phyloP scores from a whole-genome alignment of 2,113 vertebrate species.

The Ciconia maguari region DNA sequence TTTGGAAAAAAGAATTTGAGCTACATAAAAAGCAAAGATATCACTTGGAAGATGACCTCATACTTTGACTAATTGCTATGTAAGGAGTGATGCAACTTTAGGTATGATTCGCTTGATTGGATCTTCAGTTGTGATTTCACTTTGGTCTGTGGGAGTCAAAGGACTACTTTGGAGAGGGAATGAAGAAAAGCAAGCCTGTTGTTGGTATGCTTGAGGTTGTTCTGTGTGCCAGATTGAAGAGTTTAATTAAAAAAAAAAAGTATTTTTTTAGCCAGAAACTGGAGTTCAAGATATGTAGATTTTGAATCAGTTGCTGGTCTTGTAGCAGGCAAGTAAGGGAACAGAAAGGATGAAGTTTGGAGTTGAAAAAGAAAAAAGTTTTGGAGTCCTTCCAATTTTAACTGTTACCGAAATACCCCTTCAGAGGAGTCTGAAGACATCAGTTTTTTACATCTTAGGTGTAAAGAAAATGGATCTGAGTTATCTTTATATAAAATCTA shows the following conservation, averaged over 20 bases:
- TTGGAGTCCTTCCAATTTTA: background rate
- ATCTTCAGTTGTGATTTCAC: background rate
- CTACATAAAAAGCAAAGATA: background rate
- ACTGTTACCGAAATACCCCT: background rate
- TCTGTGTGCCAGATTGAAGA: background rate
- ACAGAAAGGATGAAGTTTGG: background rate
- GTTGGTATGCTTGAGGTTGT: background rate
- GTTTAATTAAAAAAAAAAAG: background rate
- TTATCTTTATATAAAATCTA: background rate
- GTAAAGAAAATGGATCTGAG: background rate
- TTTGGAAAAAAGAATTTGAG: background rate
- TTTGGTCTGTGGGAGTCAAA: background rate
- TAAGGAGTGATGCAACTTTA: background rate
- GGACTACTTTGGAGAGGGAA: background rate
- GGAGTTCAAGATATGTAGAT: background rate
- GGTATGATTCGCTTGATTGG: background rate
- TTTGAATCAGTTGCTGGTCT: background rate
- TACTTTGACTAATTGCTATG: background rate
- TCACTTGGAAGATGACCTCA: background rate
- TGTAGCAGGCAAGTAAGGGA: background rate
- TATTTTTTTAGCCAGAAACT: background rate
- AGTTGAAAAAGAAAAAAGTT: background rate
- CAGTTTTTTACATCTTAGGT: background rate
- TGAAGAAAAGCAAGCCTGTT: background rate
- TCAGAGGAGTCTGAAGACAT: background rate